Evolutionary conservation across 2,888 invertebrate species (phyloP), one percentile per base, ranked within the genome.

Genomic region (Ichneumon xanthorius): DNA sequence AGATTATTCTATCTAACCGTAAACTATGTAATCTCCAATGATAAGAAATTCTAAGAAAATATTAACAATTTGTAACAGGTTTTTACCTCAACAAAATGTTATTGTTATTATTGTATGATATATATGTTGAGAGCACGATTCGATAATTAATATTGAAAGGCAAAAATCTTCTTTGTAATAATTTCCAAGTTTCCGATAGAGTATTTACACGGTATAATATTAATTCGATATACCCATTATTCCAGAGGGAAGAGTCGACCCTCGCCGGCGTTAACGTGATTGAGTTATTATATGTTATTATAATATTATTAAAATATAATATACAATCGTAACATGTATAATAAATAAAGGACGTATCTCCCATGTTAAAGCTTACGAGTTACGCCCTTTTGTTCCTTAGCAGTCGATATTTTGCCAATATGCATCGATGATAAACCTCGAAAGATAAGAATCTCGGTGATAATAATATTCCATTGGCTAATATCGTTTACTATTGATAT

Each of bases 191-290:
- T n/a, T 61, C 16, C 58, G 40, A 58, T 63, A 30, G 4, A 19
- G 68, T 45, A 14, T 58, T 58, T 45, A 68, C 11, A 1, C 11
- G 14, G n/a, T 58, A 48, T 58, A 77, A 77, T 77, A 77, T 77
- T 77, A 72, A 58, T 82, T 82, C 53, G 53, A 79, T 77, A 30
- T 72, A 79, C 79, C 22, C 61, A 73, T 79, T 73, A 79, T 19
- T 61, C 45, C 48, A 48, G 68, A 40, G 33, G 19, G 5, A 30
- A 53, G 30, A 48, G 68, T 48, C 61, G 58, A 37, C 30, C 14
- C 19, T 67, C 37, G 30, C 19, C 48, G 22, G 33, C n/a, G 58
- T 68, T 53, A 11, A 58, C 11, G 55, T 53, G 26, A 14, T 7
- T 14, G 22, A 5, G 5, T 37, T 37, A 37, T 37, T 37, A 37